Percentiles rank a stretch among this genome's conserved stretches.
These are phyloP conservation scores for Phrynocephalus vlangalii DNA, from an alignment of 2,797 vertebrate species.

Conservation along the genomic window DNA sequence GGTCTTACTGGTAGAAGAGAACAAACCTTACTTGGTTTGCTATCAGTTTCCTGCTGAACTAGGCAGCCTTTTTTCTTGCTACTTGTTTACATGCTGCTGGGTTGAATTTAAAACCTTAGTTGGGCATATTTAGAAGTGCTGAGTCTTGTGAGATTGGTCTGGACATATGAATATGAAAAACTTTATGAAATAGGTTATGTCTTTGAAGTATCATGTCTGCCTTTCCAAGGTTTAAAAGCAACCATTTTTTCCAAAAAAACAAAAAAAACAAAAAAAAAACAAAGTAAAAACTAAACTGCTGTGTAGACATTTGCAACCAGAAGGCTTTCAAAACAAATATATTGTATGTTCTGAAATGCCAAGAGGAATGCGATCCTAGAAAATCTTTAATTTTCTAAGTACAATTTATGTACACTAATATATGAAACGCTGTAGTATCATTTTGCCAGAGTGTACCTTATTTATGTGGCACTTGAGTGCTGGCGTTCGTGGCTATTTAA, in stretches of 20 bases:
- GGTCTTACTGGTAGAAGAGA: not conserved
- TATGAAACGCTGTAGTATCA: not conserved
- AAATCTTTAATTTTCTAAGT: not conserved
- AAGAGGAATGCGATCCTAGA: not conserved
- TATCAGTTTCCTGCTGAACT: not conserved
- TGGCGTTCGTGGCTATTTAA: not conserved
- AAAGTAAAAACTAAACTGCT: not conserved
- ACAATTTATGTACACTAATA: not conserved
- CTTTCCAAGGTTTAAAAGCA: not conserved
- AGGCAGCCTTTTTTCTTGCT: not conserved
- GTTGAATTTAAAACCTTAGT: not conserved
- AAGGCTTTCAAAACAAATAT: not conserved
- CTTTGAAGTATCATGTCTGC: not conserved
- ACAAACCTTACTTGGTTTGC: not conserved
- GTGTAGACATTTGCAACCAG: not conserved
- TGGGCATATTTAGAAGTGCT: slow-evolving; percentile 3
- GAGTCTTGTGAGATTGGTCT: not conserved
- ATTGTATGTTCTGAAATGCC: not conserved
- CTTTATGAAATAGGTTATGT: not conserved
- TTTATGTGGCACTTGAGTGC: not conserved
- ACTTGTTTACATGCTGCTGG: not conserved
- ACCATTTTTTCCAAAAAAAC: not conserved
- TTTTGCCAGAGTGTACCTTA: not conserved
- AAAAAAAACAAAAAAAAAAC: not conserved
- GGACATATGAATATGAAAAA: not conserved